Percentiles rank a stretch among this genome's conserved stretches.
phyloP scores from a whole-genome alignment of 1,140 invertebrate species.

The Proctacanthus coquilletti region DNA sequence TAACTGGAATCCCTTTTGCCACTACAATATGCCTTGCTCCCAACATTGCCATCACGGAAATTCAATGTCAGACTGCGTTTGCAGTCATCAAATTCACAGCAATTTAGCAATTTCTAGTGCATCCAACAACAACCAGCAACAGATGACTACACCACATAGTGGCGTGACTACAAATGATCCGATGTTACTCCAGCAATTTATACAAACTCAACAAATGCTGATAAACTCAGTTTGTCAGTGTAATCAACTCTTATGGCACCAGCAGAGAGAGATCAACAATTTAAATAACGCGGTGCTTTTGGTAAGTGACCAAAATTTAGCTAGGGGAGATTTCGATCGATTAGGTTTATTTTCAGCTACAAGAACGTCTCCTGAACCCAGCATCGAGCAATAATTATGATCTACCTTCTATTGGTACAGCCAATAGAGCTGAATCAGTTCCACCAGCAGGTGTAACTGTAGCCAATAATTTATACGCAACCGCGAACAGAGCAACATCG shows the following conservation, averaged over 20 bases:
- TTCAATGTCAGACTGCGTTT: no score
- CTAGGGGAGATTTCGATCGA: conserved; percentile 1
- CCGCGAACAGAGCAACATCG: conserved; percentile 21
- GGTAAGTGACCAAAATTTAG: conserved; percentile 13
- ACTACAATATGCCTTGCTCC: no score
- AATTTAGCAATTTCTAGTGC: no score
- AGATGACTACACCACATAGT: no score
- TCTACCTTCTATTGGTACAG: no score
- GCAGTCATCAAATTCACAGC: no score
- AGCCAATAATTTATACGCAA: conserved; percentile 16
- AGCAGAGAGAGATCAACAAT: conserved; percentile 40
- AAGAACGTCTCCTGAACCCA: conserved; percentile 17
- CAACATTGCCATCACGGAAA: no score
- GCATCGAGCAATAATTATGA: not conserved
- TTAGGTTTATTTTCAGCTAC: conserved; percentile 12
- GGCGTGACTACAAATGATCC: no score
- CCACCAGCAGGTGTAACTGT: conserved; percentile 13
- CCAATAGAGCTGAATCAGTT: conserved; percentile 24
- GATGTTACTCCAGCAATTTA: conserved; percentile 34
- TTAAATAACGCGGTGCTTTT: conserved; percentile 21
- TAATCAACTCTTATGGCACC: conserved; percentile 43
- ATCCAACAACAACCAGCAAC: no score
- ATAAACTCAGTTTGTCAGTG: conserved; percentile 43
- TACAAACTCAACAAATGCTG: conserved; percentile 43
- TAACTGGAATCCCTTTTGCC: no score